Evolutionary conservation across 1,140 invertebrate genomes (phyloP), one percentile per base, ranked within the genome.

Genomic region (Zaprionus tsacasi): DNA sequence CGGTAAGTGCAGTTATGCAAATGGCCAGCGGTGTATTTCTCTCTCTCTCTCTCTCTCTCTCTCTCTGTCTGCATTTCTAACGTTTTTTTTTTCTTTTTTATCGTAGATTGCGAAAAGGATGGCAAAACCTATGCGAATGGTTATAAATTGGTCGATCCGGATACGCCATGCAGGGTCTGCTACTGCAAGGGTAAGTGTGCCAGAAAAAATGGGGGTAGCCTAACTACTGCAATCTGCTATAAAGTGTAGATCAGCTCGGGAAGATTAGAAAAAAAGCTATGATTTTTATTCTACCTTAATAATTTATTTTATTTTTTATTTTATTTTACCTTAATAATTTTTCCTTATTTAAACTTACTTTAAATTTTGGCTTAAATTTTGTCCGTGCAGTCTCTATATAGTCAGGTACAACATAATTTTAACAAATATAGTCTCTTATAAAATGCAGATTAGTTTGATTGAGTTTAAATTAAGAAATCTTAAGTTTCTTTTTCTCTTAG

Each of bases 81-180:
- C n/a, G 40, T 13, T 38, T 58, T 30, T 58, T 30, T 25, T 58
- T 8, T 56, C n/a, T 38, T 58, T 68, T n/a, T n/a, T n/a, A n/a
- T n/a, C 36, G 38, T 93, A 96, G 96, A 96, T 93, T 97, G 96
- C 82, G 95, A 96, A 81, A 94, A 95, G 89, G 95, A 96, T 90
- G 96, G 96, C 40, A 94, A 94, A 86, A 94, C 94, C 67, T 97
- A 96, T 91, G 94, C 94, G 69, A 96, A 96, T 91, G 96, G 96
- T 27, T 95, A 96, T 93, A 95, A 95, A 91, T 93, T 96, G 75
- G 93, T 95, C 71, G 94, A 95, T 77, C 94, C 94, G 50, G 93
- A 94, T 61, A 95, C 95, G 74, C 96, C 96, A 15, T 97, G 96
- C 93, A 95, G 95, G 86, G 95, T 96, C 21, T 97, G 96, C 92